These are phyloP conservation scores for Acrocyrtus sp. DNA, from an alignment of 2,888 invertebrate species.

Conservation along the genomic window DNA sequence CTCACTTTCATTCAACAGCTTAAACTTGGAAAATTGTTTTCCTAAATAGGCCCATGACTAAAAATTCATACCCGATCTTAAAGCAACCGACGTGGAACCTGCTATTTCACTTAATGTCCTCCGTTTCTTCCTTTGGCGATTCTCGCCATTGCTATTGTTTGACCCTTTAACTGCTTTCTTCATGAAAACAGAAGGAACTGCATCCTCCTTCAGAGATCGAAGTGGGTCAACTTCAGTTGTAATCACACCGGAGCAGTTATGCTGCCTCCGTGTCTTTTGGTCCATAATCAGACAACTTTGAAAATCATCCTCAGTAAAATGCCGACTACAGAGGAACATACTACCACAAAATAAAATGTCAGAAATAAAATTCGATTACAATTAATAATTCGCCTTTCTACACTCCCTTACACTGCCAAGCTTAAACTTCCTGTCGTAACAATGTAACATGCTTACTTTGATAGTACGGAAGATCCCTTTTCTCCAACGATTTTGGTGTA, in stretches of 20 bases:
- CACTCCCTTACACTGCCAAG: too few species aligned
- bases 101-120: not conserved
- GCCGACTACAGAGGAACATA: not conserved
- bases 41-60: too few species aligned
- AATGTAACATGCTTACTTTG: too few species aligned
- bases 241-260: not conserved
- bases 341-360: not conserved
- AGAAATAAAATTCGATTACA: not conserved
- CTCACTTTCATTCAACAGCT: too few species aligned
- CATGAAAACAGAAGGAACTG: conserved; percentile 4
- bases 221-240: not conserved
- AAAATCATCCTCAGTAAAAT: conserved; percentile 8
- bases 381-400: too few species aligned
- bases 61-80: too few species aligned
- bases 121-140: not conserved
- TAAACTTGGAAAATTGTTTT: too few species aligned
- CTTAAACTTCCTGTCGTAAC: too few species aligned
- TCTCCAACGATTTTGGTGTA: not conserved
- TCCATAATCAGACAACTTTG: not conserved
- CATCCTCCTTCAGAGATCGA: conserved; percentile 8
- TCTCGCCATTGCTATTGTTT: not conserved
- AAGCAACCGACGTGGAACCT: not conserved
- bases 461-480: not conserved
- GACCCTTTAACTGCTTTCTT: not conserved
- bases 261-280: not conserved